Evolutionary conservation across 1,140 invertebrate genomes (phyloP), one percentile per base, ranked within the genome.

Genomic region (Limonius californicus): DNA sequence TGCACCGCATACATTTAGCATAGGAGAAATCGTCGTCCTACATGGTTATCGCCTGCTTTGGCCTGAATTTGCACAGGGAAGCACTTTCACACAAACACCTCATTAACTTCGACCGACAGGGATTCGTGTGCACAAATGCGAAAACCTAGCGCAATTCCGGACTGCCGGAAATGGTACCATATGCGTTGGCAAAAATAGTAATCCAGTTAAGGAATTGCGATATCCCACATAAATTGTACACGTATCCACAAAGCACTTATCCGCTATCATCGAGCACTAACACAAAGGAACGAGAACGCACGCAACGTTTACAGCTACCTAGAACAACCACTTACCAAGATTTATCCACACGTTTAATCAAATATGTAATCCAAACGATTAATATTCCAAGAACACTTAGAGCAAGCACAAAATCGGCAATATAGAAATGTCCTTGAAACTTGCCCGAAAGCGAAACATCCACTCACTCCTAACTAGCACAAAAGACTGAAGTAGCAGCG

Each of bases 71-170:
- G 59, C 60, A 55, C 54, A 54, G 54, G 21, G 54, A 59, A 63
- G 62, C 65, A 67, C 65, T 67, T 67, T 67, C 65, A 67, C 65
- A 67, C 62, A 47, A 60, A 27, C 57, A 35, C 57, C 57, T 23
- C 47, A 32, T 27, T 50, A 59, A 59, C 14, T 58, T 20, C 16
- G 16, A 20, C 19, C 20, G 15, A 55, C 15, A 55, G 16, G 20
- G 45, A 18, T 21, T 18, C 45, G 42, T 45, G 16, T n/a, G n/a
- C 42, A 45, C 42, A 45, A 45, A 42, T 54, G 50, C 21, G 45
- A 54, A 32, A 62, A 62, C 27, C 18, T 21, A 62, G 32, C 53
- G 32, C 32, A 16, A 42, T 50, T 14, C 7, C 23, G 16, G 35
- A 1, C 16, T 27, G 23, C 42, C 9, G 20, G 20, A 54, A 43